phyloP scores from a whole-genome alignment of 2,113 vertebrate genomes.

The Rhineura floridana region DNA sequence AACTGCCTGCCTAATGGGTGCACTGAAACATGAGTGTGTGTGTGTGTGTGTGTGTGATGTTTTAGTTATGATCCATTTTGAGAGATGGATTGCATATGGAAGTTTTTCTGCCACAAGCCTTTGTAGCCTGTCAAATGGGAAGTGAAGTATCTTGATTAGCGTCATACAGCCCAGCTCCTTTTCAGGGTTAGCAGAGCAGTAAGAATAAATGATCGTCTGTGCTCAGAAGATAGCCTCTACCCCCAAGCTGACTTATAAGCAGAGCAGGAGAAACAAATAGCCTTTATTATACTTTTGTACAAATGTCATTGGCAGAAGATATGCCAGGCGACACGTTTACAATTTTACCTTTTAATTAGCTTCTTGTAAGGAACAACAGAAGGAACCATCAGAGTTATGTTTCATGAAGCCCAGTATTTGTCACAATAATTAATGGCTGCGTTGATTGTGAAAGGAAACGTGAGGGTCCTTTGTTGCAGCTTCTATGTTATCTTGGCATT shows the following conservation, averaged over 20 bases:
- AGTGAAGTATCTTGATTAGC: slow-evolving; percentile 54
- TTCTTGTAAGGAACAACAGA: slow-evolving; percentile 20
- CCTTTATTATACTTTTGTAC: slow-evolving; percentile 37
- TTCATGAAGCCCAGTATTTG: neutral
- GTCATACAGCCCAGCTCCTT: slow-evolving; percentile 45
- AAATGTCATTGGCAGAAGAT: slow-evolving; percentile 39
- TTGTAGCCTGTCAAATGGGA: slow-evolving; percentile 60
- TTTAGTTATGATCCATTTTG: slow-evolving; percentile 54
- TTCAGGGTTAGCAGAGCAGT: slow-evolving; percentile 21
- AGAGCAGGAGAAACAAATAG: neutral
- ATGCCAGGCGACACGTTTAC: slow-evolving; percentile 14
- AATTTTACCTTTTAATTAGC: slow-evolving; percentile 14
- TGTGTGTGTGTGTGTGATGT: no score
- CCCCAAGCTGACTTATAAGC: neutral
- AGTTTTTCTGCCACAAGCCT: slow-evolving; percentile 64
- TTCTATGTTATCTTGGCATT: slow-evolving; percentile 16
- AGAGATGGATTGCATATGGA: slow-evolving; percentile 67
- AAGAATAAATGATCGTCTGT: neutral
- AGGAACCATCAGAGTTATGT: slow-evolving; percentile 5
- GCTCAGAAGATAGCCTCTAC: neutral
- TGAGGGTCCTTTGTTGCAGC: slow-evolving; percentile 2
- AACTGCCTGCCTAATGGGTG: slow-evolving; percentile 38
- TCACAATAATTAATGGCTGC: slow-evolving; percentile 3
- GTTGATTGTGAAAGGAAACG: slow-evolving; percentile 10
- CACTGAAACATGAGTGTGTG: slow-evolving; percentile 68